Conservation (phyloP, 1,140 invertebrate genomes). For the Drosophila nigrodunni region DNA sequence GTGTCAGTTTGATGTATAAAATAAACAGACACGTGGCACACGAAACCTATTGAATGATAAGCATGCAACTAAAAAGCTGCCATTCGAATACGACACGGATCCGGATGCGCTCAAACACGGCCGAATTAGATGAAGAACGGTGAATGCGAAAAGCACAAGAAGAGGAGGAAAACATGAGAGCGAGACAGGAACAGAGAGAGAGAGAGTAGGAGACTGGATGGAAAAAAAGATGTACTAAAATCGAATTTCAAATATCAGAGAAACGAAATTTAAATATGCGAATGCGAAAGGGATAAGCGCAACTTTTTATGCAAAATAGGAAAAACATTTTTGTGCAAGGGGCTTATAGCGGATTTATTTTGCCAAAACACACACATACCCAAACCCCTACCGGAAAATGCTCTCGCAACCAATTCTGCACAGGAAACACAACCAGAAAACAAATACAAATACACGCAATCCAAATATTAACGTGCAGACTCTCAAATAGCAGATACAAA, state of each 20-base stretch:
- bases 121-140: conserved; percentile 21
- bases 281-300: conserved; percentile 64
- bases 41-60: conserved; percentile 47
- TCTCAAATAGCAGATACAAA: conserved; percentile 58
- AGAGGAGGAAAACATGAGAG: not conserved
- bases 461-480: conserved; percentile 66
- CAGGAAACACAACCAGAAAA: conserved; percentile 56
- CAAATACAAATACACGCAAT: conserved; percentile 75
- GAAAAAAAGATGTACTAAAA: conserved; percentile 42
- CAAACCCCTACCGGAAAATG: conserved; percentile 1
- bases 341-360: conserved; percentile 76
- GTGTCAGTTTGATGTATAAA: conserved; percentile 39
- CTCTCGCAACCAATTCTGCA: conserved; percentile 18
- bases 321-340: conserved; percentile 67
- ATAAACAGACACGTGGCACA: conserved; percentile 53
- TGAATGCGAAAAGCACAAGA: not conserved
- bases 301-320: conserved; percentile 67
- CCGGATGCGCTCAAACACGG: conserved; percentile 7
- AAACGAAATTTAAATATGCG: conserved; percentile 66
- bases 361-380: conserved; percentile 38
- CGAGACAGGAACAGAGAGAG: not conserved
- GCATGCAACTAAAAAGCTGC: conserved; percentile 41
- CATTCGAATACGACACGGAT: conserved; percentile 5
- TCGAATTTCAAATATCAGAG: conserved; percentile 71
- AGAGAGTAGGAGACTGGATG: not conserved